These are phyloP conservation scores for Malurus melanocephalus DNA, from an alignment of 2,113 vertebrate genomes.

Conservation along the genomic window DNA sequence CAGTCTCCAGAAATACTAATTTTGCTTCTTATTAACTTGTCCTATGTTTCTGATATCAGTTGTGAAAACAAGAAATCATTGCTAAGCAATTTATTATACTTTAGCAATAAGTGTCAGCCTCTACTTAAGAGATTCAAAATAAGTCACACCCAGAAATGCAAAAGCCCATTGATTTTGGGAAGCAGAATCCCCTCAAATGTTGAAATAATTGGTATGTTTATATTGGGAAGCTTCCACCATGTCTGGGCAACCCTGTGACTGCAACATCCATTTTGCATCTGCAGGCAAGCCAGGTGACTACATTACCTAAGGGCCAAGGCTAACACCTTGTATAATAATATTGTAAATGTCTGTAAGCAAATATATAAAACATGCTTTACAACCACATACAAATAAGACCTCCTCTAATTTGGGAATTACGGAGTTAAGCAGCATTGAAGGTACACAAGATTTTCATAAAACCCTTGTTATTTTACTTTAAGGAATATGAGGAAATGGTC, in stretches of 20 bases:
- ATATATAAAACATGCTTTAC: background rate
- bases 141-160: background rate
- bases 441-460: background rate
- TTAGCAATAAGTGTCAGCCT: background rate
- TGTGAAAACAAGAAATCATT: background rate
- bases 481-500: background rate
- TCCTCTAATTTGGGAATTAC: background rate
- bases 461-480: background rate
- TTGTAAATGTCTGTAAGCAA: background rate
- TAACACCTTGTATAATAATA: background rate
- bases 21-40: background rate
- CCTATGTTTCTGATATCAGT: background rate
- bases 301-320: background rate
- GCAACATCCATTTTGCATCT: background rate
- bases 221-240: background rate
- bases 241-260: background rate
- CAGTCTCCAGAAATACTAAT: background rate
- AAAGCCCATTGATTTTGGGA: conserved; percentile 1
- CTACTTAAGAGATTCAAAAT: background rate
- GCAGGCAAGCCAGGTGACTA: background rate
- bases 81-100: conserved; percentile 1
- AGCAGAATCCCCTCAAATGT: background rate
- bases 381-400: background rate
- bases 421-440: background rate
- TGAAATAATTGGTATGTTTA: background rate